Base-by-base conservation (phyloP, 2,888 invertebrate species). In the Carterocephalus palaemon region DNA sequence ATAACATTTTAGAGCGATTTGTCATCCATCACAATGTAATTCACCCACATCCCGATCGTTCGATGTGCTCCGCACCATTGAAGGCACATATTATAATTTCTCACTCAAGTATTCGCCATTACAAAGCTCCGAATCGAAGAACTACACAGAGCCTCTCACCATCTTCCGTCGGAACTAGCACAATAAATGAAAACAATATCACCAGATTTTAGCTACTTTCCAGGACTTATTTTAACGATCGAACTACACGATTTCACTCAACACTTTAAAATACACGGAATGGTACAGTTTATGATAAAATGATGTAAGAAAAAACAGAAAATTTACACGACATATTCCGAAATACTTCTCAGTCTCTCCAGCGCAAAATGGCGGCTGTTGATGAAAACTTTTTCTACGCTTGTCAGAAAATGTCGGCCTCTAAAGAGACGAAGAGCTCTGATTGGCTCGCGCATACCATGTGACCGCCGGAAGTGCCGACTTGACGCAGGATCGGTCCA, bases 331-430 rank as follows among this genome's bases (percentile, higher is more conserved):
- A 89, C 90, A 90, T 90, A 90, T 89, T 90, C 89, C 89, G 89
- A 91, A 92, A 90, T 91, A 90, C 90, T 89, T 90, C 90, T 89
- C 89, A 91, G 90, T 90, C 91, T 89, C 89, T 89, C 89, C 91
- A 91, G 91, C 91, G 91, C 93, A 95, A 95, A 92, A 95, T 95
- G 95, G 95, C 95, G 93, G 94, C 94, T 93, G 93, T 93, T 94
- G 94, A 93, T 93, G 93, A 93, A 91, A 93, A 94, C 92, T 94
- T 95, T 94, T 94, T 93, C 92, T 93, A 93, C 93, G 94, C 94
- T 94, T 94, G 94, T 94, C 94, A 94, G 92, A 93, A 92, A 86
- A 86, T 85, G 88, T 88, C 88, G 85, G 88, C 83, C 88, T 82
- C 78, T 71, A 79, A 70, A 75, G 77, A 69, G 68, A 70, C 69